These are phyloP conservation scores for Leptura quadrifasciata DNA, from an alignment of 2,888 invertebrate species.

Conservation along the genomic window DNA sequence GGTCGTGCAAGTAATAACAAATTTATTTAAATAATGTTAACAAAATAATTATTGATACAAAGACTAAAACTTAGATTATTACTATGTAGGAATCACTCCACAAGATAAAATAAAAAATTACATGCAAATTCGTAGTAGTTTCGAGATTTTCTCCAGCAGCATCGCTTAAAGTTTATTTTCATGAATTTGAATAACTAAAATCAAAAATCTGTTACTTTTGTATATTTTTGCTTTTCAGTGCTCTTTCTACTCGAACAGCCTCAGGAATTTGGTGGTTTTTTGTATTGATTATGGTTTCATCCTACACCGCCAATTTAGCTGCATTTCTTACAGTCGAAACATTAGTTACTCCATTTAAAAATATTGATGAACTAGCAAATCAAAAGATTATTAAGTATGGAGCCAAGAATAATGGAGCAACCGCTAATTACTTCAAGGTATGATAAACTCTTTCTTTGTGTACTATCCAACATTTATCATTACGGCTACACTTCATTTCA, in stretches of 20 bases:
- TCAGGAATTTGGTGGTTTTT: conserved; percentile 95
- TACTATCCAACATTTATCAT: conserved; percentile 58
- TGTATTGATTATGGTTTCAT: conserved; percentile 88
- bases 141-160: no score
- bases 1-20: no score
- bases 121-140: no score
- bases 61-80: no score
- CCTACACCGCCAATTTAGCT: conserved; percentile 93
- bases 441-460: conserved; percentile 51
- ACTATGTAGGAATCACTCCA: no score
- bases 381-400: conserved; percentile 92
- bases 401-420: conserved; percentile 89
- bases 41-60: no score
- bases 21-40: no score
- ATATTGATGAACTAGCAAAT: conserved; percentile 88
- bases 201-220: not conserved
- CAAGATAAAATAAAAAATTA: no score
- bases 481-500: no score
- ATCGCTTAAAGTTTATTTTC: no score
- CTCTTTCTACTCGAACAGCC: conserved; percentile 90
- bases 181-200: no score
- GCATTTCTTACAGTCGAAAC: conserved; percentile 92
- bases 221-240: conserved; percentile 75
- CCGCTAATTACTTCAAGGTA: conserved; percentile 92
- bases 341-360: conserved; percentile 82